Evolutionary conservation across 2,888 invertebrate genomes (phyloP).

Genomic region (Macrosiphum euphorbiae): DNA sequence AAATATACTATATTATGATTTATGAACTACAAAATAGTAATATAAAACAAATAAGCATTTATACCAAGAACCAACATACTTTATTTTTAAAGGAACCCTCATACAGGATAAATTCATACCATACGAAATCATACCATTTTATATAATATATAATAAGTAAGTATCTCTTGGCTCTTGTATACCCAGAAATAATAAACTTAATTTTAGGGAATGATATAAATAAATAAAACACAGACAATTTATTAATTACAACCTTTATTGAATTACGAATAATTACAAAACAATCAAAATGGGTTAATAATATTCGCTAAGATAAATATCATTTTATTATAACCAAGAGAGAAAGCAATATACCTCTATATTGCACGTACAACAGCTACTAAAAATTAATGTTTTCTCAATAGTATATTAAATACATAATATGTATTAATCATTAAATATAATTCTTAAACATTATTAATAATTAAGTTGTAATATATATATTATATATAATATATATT

Average conservation of each 20-base stretch:
- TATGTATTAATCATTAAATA: slow-evolving; percentile 50
- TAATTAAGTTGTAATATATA: slow-evolving; percentile 57
- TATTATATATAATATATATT: slow-evolving; percentile 26
- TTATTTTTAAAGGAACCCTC: not conserved
- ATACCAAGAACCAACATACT: not conserved
- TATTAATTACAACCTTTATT: slow-evolving; percentile 65
- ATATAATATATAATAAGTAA: not conserved
- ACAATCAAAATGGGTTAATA: slow-evolving; percentile 65
- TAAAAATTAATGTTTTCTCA: slow-evolving; percentile 60
- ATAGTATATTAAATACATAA: slow-evolving; percentile 59
- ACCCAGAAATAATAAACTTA: not conserved
- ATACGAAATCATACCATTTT: not conserved
- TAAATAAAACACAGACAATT: slow-evolving; percentile 37
- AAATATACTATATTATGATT: too few relatives aligned
- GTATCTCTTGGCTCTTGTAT: not conserved
- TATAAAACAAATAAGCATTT: not conserved
- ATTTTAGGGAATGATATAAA: not conserved
- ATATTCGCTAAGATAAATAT: slow-evolving; percentile 64
- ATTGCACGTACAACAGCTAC: slow-evolving; percentile 64
- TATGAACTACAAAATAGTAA: too few relatives aligned
- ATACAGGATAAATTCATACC: not conserved
- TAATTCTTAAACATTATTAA: slow-evolving; percentile 58
- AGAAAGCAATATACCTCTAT: slow-evolving; percentile 64
- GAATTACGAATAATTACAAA: slow-evolving; percentile 64
- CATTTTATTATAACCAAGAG: slow-evolving; percentile 60